phyloP scores from a whole-genome alignment of 2,113 vertebrate species.

The Ciconia boyciana region DNA sequence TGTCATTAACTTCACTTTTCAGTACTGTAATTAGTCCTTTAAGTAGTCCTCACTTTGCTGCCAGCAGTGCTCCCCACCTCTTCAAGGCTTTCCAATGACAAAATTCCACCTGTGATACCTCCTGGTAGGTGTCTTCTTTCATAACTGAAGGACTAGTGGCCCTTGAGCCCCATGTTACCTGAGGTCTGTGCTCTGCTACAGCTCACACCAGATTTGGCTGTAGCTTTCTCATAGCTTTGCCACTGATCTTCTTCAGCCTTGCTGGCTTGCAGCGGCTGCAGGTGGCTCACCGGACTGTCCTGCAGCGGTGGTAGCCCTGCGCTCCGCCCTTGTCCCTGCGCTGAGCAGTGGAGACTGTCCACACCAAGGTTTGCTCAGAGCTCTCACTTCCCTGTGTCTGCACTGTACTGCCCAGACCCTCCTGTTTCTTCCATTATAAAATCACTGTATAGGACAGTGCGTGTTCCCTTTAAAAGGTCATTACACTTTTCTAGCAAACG shows the following conservation, averaged over 20 bases:
- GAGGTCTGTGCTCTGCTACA: background rate
- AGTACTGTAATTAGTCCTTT: background rate
- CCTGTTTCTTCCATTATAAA: background rate
- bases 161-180: background rate
- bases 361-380: background rate
- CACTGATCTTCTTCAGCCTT: background rate
- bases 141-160: background rate
- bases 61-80: background rate
- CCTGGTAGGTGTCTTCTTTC: background rate
- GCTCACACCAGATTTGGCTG: background rate
- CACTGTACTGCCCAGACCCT: rapidly evolving
- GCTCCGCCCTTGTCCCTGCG: background rate
- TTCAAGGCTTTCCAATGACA: background rate
- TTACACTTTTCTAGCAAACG: background rate
- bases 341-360: background rate
- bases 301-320: background rate
- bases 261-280: background rate
- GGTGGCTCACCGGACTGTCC: background rate
- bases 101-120: background rate
- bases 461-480: background rate
- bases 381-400: background rate
- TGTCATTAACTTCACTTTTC: background rate
- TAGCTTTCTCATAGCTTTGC: background rate
- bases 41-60: background rate
- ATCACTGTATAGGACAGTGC: rapidly evolving